phyloP scores from a whole-genome alignment of 2,888 invertebrate genomes.

The Rotaria magnacalcarata region DNA sequence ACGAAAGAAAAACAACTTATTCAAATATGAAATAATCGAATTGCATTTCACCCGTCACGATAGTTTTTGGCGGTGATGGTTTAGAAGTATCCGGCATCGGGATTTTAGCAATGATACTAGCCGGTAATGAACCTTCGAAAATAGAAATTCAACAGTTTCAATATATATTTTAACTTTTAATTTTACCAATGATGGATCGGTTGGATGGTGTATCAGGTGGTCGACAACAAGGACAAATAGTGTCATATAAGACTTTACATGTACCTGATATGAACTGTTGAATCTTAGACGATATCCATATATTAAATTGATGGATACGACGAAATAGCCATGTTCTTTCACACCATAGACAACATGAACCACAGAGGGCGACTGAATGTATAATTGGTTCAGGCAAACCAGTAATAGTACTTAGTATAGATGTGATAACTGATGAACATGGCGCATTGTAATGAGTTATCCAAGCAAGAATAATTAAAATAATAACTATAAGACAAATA shows the following conservation, averaged over 20 bases:
- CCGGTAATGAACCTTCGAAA: not conserved
- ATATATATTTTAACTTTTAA: not conserved
- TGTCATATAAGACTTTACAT: not conserved
- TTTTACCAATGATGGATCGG: not conserved
- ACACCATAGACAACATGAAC: not conserved
- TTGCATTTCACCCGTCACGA: not conserved
- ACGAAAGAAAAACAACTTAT: not conserved
- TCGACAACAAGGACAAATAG: not conserved
- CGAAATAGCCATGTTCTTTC: not conserved
- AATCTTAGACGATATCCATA: not conserved
- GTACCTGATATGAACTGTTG: not conserved
- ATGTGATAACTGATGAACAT: not conserved
- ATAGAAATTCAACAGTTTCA: not conserved
- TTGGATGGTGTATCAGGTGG: not conserved
- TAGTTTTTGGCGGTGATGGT: not conserved
- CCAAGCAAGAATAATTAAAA: not conserved
- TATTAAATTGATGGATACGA: slow-evolving; percentile 14
- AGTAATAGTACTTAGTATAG: not conserved
- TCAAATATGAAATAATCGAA: not conserved
- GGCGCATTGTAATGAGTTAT: not conserved
- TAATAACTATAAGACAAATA: not conserved
- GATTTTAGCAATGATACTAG: not conserved
- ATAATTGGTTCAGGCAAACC: not conserved
- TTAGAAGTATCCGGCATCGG: not conserved
- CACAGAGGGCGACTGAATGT: not conserved